Evolutionary conservation across 1,140 invertebrate species (phyloP).

Genomic region (Amphibalanus amphitrite): DNA sequence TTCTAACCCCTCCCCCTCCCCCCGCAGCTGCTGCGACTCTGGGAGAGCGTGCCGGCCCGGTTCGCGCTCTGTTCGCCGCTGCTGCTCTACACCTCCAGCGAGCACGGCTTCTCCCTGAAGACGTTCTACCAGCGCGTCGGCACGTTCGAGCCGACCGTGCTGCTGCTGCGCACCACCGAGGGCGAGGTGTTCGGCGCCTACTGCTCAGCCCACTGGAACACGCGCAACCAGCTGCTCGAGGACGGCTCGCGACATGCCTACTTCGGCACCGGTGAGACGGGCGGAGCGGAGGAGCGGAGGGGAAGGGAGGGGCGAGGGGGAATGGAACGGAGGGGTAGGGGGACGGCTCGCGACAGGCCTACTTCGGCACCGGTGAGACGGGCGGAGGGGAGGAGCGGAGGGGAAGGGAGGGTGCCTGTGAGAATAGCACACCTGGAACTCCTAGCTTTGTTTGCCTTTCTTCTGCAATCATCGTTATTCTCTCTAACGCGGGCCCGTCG

Average conservation of each 20-base stretch:
- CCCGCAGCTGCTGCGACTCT: slow-evolving; percentile 63
- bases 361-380: slow-evolving; percentile 74
- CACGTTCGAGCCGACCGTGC: slow-evolving; percentile 72
- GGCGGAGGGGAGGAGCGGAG: too few relatives aligned
- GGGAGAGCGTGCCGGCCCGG: slow-evolving; percentile 86
- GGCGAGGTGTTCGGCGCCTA: slow-evolving; percentile 94
- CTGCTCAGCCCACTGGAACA: slow-evolving; percentile 62
- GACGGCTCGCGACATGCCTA: slow-evolving; percentile 72
- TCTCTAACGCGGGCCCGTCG: not conserved
- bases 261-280: slow-evolving; percentile 67
- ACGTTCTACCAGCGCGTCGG: slow-evolving; percentile 73
- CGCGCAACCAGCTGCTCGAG: slow-evolving; percentile 64
- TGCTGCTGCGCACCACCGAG: slow-evolving; percentile 83
- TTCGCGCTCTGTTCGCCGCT: slow-evolving; percentile 89
- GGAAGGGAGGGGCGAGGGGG: not conserved
- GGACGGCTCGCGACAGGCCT: slow-evolving; percentile 71
- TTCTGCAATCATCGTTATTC: not conserved
- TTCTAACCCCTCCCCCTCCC: too few relatives aligned
- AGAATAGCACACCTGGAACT: not conserved
- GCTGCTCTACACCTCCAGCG: slow-evolving; percentile 86
- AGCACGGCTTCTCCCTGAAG: slow-evolving; percentile 83
- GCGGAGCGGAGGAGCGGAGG: too few relatives aligned
- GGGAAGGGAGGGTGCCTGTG: not conserved
- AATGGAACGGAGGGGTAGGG: too few relatives aligned
- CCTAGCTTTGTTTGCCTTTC: not conserved